A percentile compares a stretch with the other conserved stretches of the same genome.
Evolutionary conservation across 2,888 invertebrate species (phyloP).

Genomic region (Dorcus parallelipipedus): DNA sequence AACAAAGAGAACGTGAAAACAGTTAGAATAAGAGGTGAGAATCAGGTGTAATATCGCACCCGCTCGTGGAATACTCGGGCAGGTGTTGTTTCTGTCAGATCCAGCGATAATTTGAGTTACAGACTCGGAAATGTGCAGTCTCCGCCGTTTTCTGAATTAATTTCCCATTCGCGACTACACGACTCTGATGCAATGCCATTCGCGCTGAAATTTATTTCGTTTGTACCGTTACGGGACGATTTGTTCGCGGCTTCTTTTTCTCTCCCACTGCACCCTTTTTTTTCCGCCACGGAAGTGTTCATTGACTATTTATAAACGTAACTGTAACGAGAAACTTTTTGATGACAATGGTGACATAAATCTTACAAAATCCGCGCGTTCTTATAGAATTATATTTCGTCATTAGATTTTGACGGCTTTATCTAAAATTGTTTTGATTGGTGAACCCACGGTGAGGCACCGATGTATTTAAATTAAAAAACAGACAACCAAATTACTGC

Average conservation of each 20-base stretch:
- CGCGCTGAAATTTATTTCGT: slow-evolving; percentile 12
- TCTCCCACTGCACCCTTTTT: background rate
- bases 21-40: slow-evolving; percentile 11
- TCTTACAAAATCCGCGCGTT: background rate
- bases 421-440: too few relatives aligned
- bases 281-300: background rate
- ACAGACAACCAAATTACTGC: too few relatives aligned
- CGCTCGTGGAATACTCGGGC: slow-evolving; percentile 29
- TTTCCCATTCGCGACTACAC: slow-evolving; percentile 41
- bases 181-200: slow-evolving; percentile 29
- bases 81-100: slow-evolving; percentile 48
- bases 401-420: too few relatives aligned
- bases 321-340: background rate
- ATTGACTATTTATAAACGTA: background rate
- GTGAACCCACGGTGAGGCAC: too few relatives aligned
- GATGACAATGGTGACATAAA: background rate
- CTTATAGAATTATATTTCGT: too few relatives aligned
- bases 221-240: slow-evolving; percentile 6
- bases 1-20: slow-evolving; percentile 1
- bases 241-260: background rate
- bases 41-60: slow-evolving; percentile 23
- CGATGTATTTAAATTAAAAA: too few relatives aligned
- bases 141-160: slow-evolving; percentile 45
- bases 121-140: slow-evolving; percentile 44
- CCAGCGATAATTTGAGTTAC: slow-evolving; percentile 47